Evolutionary conservation across 2,888 invertebrate genomes (phyloP).

Genomic region (Rhagonycha fulva): DNA sequence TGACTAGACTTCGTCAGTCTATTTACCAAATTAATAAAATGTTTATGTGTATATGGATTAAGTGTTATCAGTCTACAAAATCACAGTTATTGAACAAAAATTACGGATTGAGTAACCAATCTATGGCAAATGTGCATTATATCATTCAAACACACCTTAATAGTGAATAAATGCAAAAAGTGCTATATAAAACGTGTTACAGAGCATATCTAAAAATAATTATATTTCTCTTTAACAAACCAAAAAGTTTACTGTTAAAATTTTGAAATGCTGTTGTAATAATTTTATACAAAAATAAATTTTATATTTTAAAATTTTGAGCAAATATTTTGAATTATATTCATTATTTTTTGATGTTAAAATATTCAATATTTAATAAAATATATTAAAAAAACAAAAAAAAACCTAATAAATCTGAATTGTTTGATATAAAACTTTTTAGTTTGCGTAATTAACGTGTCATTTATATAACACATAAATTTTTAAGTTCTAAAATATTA

Average conservation of each 20-base stretch:
- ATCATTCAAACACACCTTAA: slow-evolving; percentile 35
- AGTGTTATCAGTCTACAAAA: slow-evolving; percentile 65
- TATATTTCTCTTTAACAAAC: not conserved
- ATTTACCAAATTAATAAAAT: not conserved
- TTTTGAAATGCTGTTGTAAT: not conserved
- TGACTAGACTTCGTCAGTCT: not conserved
- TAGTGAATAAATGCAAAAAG: slow-evolving; percentile 28
- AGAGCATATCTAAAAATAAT: not conserved
- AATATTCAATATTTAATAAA: not conserved
- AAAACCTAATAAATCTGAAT: not conserved
- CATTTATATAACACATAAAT: not conserved
- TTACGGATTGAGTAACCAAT: slow-evolving; percentile 20
- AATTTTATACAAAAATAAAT: too few relatives aligned
- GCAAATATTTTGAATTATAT: not conserved
- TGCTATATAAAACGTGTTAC: slow-evolving; percentile 1
- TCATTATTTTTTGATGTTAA: not conserved
- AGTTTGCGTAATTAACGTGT: not conserved
- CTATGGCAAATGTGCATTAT: slow-evolving; percentile 40
- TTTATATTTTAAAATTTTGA: not conserved
- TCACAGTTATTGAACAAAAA: slow-evolving; percentile 64
- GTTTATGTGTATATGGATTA: not conserved
- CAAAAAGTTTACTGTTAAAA: not conserved
- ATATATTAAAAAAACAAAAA: not conserved
- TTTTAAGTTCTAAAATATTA: not conserved
- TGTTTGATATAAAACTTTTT: not conserved